Conservation (phyloP, 2,113 vertebrate genomes). For the Pelecanoides urinatrix region DNA sequence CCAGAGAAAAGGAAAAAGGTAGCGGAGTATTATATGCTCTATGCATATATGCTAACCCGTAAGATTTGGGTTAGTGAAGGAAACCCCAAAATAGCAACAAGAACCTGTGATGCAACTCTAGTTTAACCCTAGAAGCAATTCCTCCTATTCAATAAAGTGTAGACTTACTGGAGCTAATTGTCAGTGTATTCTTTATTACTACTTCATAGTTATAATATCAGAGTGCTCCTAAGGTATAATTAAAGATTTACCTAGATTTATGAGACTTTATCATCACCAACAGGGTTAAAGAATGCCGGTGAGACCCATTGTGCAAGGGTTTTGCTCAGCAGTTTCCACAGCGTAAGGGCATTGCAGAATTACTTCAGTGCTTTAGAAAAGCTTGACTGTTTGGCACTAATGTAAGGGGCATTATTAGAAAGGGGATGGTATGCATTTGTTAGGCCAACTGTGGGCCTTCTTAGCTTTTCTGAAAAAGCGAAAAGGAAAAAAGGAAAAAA, state of each 20-base stretch:
- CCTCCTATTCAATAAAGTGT: constrained; percentile 35
- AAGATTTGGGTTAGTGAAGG: not conserved
- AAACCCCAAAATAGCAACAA: constrained; percentile 17
- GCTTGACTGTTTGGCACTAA: constrained; percentile 48
- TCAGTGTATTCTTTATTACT: constrained; percentile 70
- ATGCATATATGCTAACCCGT: not conserved
- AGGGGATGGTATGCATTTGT: constrained; percentile 14
- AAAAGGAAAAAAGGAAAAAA: not conserved
- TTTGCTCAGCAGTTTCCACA: constrained; percentile 75
- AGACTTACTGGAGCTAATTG: constrained; percentile 63
- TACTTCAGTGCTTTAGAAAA: constrained; percentile 63
- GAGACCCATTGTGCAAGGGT: constrained; percentile 70
- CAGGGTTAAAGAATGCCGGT: constrained; percentile 73
- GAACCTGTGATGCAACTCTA: not conserved
- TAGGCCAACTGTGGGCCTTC: not conserved
- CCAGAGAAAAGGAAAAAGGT: not conserved
- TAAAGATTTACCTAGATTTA: constrained; percentile 78
- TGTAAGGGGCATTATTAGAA: constrained; percentile 59
- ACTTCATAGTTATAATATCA: constrained; percentile 64
- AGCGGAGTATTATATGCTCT: not conserved
- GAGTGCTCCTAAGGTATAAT: constrained; percentile 70
- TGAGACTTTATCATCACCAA: constrained; percentile 75
- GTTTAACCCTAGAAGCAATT: constrained; percentile 35
- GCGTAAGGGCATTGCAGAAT: constrained; percentile 63
- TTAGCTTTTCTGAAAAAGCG: not conserved